Evolutionary conservation across 2,888 invertebrate genomes (phyloP).

Genomic region (Amiota mariae): DNA sequence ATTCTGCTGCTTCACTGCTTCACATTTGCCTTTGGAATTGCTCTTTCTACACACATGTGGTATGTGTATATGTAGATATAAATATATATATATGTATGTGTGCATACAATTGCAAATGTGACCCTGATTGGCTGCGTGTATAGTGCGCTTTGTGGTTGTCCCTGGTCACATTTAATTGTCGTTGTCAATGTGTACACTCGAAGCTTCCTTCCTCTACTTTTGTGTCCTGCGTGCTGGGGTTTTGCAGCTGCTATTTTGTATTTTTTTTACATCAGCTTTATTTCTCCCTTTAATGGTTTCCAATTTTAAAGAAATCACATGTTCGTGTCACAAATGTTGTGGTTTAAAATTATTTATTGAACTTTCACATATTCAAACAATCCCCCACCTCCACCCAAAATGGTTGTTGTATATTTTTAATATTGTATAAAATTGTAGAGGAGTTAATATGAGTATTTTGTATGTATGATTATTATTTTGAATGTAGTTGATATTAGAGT

Average conservation of each 20-base stretch:
- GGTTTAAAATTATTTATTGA: no score
- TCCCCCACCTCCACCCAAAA: no score
- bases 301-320: no score
- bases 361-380: no score
- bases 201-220: no score
- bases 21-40: background rate
- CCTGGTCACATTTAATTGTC: conserved; percentile 22
- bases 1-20: background rate
- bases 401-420: no score
- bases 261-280: background rate
- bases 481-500: no score
- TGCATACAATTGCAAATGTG: conserved; percentile 12
- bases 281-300: background rate
- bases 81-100: background rate
- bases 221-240: no score
- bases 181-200: conserved; percentile 22
- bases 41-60: background rate
- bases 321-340: no score
- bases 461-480: no score
- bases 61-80: background rate
- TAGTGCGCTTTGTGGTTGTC: conserved; percentile 25
- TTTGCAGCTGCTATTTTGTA: background rate
- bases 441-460: no score
- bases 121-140: conserved; percentile 24
- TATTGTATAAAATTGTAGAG: no score